Base-by-base conservation (phyloP, 2,113 vertebrate species). In the Semnornis frantzii region DNA sequence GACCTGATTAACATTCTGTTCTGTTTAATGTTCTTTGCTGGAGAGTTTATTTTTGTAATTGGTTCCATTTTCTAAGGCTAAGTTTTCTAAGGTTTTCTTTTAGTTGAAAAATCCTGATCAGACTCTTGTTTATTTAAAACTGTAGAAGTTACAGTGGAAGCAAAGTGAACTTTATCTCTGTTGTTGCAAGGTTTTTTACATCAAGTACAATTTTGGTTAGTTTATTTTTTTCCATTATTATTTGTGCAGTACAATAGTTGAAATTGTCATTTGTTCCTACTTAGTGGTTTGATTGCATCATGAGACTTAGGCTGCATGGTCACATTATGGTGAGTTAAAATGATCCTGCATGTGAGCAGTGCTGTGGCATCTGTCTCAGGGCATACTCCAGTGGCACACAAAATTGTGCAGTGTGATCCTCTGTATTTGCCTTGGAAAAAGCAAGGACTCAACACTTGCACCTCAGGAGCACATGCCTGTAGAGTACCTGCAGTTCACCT, bases 21-120 rank as follows among this genome's bases (percentile, higher is more conserved):
- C 55, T 86, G 82, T 86, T 65, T 76, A 48, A 76, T 90, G 37
- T 37, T 90, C 79, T 92, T 92, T 8, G 3, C 65, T 76, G 76
- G 62, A 85, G 80, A 91, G 42, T 90, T 90, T 68, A 85, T 91
- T 92, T 94, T 92, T 82, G 28, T 50, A 71, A 78, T 77, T 81
- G 57, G 23, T 81, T 79, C 71, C 46, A 48, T 75, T 95, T 60
- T 48, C 60, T 80, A 42, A 42, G 42, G 42, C 42, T 42, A 79
- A 76, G 48, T 44, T 10, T 48, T 83, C 50, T 77, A 65, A 90
- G 75, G 58, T 70, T 93, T 27, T 80, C 12, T 85, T 96, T 92
- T 93, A 86, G 39, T 69, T 91, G 65, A 66, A 92, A 85, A 86
- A 81, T 95, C 90, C 89, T 73, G 69, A 31, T 91, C 75, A 86